phyloP scores from a whole-genome alignment of 2,113 vertebrate species.

The Dipodomys stephensi region DNA sequence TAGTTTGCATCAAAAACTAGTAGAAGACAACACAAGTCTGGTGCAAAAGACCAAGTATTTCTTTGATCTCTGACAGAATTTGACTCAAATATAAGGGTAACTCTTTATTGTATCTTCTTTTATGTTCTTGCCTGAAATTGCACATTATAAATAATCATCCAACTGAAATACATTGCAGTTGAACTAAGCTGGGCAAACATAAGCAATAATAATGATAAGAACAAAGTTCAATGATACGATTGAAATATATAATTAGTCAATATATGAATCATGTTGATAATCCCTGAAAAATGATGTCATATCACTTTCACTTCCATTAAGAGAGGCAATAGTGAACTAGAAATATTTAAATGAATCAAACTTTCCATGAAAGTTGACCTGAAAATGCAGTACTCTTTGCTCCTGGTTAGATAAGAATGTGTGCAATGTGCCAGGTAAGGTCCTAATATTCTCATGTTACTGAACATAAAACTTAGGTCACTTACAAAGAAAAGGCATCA shows the following conservation, averaged over 20 bases:
- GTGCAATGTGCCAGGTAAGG: neutral
- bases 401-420: neutral
- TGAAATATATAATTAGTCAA: neutral
- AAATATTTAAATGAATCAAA: slow-evolving; percentile 10
- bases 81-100: neutral
- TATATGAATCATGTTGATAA: neutral
- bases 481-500: neutral
- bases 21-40: neutral
- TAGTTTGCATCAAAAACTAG: neutral
- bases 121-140: neutral
- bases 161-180: too few relatives aligned
- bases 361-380: neutral
- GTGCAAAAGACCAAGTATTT: neutral
- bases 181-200: neutral
- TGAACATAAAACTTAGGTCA: neutral
- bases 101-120: neutral
- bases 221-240: neutral
- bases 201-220: neutral
- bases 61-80: neutral
- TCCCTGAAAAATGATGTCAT: neutral
- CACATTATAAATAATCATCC: neutral
- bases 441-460: neutral
- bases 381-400: neutral
- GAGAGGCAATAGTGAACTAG: neutral
- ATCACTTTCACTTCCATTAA: neutral